Base-by-base conservation (phyloP, 2,797 vertebrate species). In the Periophthalmus magnuspinnatus region DNA sequence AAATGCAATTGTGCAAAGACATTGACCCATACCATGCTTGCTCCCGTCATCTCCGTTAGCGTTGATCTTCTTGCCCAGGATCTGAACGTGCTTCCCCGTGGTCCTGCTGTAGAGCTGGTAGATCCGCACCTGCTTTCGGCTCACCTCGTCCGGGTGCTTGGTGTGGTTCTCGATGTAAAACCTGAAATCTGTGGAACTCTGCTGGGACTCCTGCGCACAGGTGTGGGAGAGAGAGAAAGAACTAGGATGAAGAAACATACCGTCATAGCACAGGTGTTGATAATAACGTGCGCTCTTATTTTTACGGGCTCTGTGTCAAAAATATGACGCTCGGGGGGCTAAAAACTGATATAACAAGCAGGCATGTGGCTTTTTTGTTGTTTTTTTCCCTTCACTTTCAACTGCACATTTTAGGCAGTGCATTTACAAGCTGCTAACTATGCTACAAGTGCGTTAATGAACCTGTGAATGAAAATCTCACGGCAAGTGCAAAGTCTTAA, bases 1-100 rank as follows among this genome's bases (percentile, higher is more conserved):
- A 72, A 36, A 81, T 88, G 79, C 86, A 75, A 86, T 61, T 10
- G 22, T 84, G 89, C 83, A 89, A 17, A 17, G 3, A 2, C 5
- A 16, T 19, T 86, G 91, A 88, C 78, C 85, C 93, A 88, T 94
- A 95, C 94, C 93, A 87, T 93, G 93, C 92, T 94, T 94, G 92
- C 93, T 92, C 90, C 94, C 93, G 88, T 94, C 94, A 84, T 94
- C 94, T 85, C 94, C 93, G 7, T 94, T 94, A 88, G 93, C 94
- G 56, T 93, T 93, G 91, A 94, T 69, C 71, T 91, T 93, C 86
- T 94, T 94, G 67, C 92, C 94, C 72, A 94, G 75, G 84, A 93
- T 91, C 90, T 95, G 91, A 61, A 93, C 94, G 5, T 95, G 94
- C 70, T 93, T 94, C 55, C 92, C 92, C 0, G 93, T 95, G 86